These are phyloP conservation scores for Agriopis marginaria DNA, from an alignment of 2,888 invertebrate genomes.

Conservation along the genomic window DNA sequence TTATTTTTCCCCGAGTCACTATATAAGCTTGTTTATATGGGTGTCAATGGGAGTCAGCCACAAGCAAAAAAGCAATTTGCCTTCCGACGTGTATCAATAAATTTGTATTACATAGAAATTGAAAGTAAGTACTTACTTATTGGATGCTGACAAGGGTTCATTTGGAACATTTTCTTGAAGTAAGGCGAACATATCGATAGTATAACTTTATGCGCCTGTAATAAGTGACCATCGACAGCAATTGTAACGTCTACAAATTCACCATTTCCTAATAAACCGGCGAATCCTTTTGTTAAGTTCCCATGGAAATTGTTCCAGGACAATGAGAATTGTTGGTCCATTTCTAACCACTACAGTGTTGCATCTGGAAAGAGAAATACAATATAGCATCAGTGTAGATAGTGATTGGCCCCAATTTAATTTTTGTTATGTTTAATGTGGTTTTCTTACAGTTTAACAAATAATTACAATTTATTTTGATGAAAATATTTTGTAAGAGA, in stretches of 20 bases:
- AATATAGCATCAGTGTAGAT: constrained; percentile 13
- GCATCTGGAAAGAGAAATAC: constrained; percentile 60
- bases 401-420: neutral
- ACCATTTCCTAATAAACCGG: constrained; percentile 86
- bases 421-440: constrained; percentile 1
- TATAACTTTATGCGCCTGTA: constrained; percentile 90
- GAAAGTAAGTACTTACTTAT: constrained; percentile 74
- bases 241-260: constrained; percentile 88
- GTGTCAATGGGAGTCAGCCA: neutral
- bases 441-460: constrained; percentile 50
- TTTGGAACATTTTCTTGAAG: constrained; percentile 89
- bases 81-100: constrained; percentile 4
- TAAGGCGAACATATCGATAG: constrained; percentile 90
- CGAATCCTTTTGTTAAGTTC: constrained; percentile 89
- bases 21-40: neutral
- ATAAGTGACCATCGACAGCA: constrained; percentile 88
- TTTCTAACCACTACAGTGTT: constrained; percentile 73
- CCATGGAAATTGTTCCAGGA: constrained; percentile 92
- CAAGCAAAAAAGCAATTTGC: neutral
- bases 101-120: constrained; percentile 21
- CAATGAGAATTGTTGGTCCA: constrained; percentile 89
- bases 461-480: constrained; percentile 46
- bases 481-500: constrained; percentile 57
- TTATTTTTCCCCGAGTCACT: neutral
- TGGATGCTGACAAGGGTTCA: constrained; percentile 89